These are phyloP conservation scores for Poecilia velifera DNA, from an alignment of 2,797 vertebrate genomes.

Conservation along the genomic window DNA sequence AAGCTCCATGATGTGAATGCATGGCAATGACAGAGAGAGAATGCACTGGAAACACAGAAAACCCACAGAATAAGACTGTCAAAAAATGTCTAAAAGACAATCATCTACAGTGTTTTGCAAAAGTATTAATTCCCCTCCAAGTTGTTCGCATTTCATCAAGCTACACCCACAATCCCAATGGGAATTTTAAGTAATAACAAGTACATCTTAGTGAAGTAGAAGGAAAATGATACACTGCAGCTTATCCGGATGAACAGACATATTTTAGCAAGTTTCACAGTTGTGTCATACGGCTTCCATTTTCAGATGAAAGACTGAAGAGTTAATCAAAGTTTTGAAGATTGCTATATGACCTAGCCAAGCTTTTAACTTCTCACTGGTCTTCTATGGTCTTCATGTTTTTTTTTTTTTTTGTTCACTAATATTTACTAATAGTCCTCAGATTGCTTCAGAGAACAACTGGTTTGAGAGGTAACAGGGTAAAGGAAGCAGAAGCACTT, in stretches of 20 bases:
- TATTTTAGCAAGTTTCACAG: background rate
- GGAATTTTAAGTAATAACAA: background rate
- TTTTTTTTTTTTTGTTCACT: background rate
- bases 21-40: background rate
- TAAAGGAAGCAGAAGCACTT: background rate
- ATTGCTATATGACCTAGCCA: background rate
- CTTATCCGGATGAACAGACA: background rate
- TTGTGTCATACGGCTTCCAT: background rate
- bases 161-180: background rate
- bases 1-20: constrained; percentile 45
- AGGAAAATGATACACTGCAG: background rate
- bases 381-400: background rate
- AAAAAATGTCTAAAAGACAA: background rate
- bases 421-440: background rate
- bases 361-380: background rate
- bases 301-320: background rate
- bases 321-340: background rate
- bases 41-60: background rate
- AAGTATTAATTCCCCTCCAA: background rate
- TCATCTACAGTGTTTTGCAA: background rate
- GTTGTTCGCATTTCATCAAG: background rate
- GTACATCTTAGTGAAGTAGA: background rate
- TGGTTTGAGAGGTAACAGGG: background rate
- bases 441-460: background rate
- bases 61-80: background rate